phyloP scores from a whole-genome alignment of 2,113 vertebrate species.

The Callospermophilus lateralis region DNA sequence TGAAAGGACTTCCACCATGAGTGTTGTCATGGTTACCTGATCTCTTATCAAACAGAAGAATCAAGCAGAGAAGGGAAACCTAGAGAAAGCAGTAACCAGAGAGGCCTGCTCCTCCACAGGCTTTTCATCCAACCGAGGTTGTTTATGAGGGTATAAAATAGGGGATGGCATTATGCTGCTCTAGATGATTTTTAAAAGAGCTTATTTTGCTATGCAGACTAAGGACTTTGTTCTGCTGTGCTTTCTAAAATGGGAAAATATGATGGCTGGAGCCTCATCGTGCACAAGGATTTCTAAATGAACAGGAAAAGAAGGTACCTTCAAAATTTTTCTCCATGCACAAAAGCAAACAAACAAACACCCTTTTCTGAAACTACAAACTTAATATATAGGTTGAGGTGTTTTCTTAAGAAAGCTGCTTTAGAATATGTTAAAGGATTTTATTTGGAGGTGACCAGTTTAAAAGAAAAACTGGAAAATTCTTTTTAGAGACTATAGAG shows the following conservation, averaged over 20 bases:
- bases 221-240: constrained; percentile 31
- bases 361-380: background rate
- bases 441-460: constrained; percentile 41
- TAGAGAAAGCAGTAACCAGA: constrained; percentile 65
- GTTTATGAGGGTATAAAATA: constrained; percentile 68
- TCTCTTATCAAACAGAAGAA: constrained; percentile 80
- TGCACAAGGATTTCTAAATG: constrained; percentile 58
- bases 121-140: constrained; percentile 49
- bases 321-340: constrained; percentile 12
- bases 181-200: constrained; percentile 61
- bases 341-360: background rate
- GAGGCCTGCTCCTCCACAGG: constrained; percentile 33
- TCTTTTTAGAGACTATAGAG: constrained; percentile 42
- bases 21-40: constrained; percentile 83
- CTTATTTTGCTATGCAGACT: constrained; percentile 51
- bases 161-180: constrained; percentile 8
- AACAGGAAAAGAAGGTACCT: background rate
- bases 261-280: background rate
- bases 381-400: background rate
- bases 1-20: constrained; percentile 68
- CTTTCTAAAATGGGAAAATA: constrained; percentile 46
- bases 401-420: constrained; percentile 46
- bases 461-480: constrained; percentile 36
- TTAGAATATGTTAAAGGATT: constrained; percentile 59
- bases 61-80: constrained; percentile 69